Base-by-base conservation (phyloP, 2,113 vertebrate genomes). In the Tamias sibiricus region DNA sequence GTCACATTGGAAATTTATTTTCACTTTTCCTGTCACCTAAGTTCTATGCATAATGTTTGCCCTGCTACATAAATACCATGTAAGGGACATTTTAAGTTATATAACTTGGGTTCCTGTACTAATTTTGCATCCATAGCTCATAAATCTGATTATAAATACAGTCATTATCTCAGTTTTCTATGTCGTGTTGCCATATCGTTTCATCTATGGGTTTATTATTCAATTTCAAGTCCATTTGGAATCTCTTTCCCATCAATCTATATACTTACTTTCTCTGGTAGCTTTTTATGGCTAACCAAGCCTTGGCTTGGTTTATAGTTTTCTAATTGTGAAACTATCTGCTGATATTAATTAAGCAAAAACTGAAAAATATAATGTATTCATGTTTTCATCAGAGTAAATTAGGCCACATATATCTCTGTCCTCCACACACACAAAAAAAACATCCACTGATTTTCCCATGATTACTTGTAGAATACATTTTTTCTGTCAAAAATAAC, bases 21-120 rank as follows among this genome's bases (percentile, higher is more conserved):
- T 64, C 47, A 68, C 8, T 37, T 44, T 74, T 66, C 30, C 6
- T 26, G 12, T 68, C 37, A 66, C 24, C 26, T 75, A 64, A 75
- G 24, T 71, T 84, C 42, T 32, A 17, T 32, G 8, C 5, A 77
- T 54, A 71, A 72, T 52, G 12, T 66, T 24, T 17, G 44, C 11
- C 20, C 20, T 40, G 40, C 6, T 71, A 19, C 1, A 20, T 22
- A 4, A 14, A 24, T 42, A 4, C 3, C 6, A 8, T 44, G 1
- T 71, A 84, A 76, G 32, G 13, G 52, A 32, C 4, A 26, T 57
- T 47, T 17, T 4, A 19, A 24, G 1, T 47, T 84, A 22, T 28
- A 8, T 79, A 35, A 49, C 8, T 52, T 74, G 13, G 71, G 20
- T 64, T 8, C 2, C 52, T 66, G 4, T 44, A 54, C 16, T 85